Conservation (phyloP, 2,113 vertebrate genomes). For the Gallinago undulata region DNA sequence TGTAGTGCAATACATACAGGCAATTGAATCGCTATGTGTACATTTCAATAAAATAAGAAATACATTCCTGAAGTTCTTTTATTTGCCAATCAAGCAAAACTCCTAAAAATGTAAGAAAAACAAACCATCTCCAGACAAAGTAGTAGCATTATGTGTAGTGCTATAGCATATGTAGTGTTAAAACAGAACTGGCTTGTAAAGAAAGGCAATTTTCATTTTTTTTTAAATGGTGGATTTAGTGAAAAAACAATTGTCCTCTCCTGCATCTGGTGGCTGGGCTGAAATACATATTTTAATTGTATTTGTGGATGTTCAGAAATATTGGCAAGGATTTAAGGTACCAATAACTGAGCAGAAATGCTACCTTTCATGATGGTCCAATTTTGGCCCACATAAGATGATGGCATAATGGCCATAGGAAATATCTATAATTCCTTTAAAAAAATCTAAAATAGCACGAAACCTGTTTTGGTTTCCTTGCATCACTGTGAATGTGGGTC, state of each 20-base stretch:
- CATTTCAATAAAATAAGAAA: conserved; percentile 28
- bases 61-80: background rate
- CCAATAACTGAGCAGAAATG: background rate
- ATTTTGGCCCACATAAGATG: background rate
- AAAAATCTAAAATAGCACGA: background rate
- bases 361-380: background rate
- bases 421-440: background rate
- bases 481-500: background rate
- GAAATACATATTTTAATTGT: background rate
- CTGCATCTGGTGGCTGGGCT: background rate
- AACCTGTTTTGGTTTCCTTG: background rate
- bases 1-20: background rate
- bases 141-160: background rate
- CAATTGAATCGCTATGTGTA: background rate
- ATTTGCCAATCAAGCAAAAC: background rate
- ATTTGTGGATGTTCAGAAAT: background rate
- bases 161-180: background rate
- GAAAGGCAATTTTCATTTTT: background rate
- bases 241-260: background rate
- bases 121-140: background rate
- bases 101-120: background rate
- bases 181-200: background rate
- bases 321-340: background rate
- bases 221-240: background rate
- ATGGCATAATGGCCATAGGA: background rate